A percentile compares a stretch with the other conserved stretches of the same genome.
phyloP scores from a whole-genome alignment of 1,140 invertebrate species.

The Stenopsyche tienmushanensis region DNA sequence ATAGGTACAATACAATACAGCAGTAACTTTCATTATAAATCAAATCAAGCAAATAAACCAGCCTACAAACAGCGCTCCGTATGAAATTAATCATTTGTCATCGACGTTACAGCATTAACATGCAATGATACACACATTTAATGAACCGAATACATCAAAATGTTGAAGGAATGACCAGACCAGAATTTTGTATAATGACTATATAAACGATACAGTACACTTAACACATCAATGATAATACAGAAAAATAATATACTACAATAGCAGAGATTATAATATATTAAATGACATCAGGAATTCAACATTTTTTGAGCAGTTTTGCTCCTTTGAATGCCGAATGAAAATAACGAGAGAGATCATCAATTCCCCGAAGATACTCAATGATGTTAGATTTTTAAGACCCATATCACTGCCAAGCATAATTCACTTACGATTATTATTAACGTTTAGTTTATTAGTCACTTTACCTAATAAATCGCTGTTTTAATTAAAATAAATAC shows the following conservation, averaged over 20 bases:
- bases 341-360: constrained; percentile 17
- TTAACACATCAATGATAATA: constrained; percentile 15
- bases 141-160: too few species aligned
- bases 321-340: constrained; percentile 2
- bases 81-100: too few species aligned
- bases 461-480: constrained; percentile 5
- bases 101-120: background rate
- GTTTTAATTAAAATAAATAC: constrained; percentile 24
- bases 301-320: background rate
- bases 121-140: too few species aligned
- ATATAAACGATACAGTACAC: constrained; percentile 2
- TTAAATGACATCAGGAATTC: constrained; percentile 1
- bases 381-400: constrained; percentile 1
- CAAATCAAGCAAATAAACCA: too few species aligned
- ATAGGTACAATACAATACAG: too few species aligned
- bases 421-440: background rate
- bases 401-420: constrained; percentile 18
- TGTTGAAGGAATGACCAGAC: too few species aligned
- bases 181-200: too few species aligned
- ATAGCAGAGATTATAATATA: constrained; percentile 14
- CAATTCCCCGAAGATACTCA: constrained; percentile 13
- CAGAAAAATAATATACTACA: constrained; percentile 24
- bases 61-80: too few species aligned
- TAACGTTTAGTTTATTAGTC: constrained; percentile 1
- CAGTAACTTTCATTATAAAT: too few species aligned